Evolutionary conservation across 2,888 invertebrate species (phyloP), one percentile per base, ranked within the genome.

Genomic region (Bimastos eiseni): DNA sequence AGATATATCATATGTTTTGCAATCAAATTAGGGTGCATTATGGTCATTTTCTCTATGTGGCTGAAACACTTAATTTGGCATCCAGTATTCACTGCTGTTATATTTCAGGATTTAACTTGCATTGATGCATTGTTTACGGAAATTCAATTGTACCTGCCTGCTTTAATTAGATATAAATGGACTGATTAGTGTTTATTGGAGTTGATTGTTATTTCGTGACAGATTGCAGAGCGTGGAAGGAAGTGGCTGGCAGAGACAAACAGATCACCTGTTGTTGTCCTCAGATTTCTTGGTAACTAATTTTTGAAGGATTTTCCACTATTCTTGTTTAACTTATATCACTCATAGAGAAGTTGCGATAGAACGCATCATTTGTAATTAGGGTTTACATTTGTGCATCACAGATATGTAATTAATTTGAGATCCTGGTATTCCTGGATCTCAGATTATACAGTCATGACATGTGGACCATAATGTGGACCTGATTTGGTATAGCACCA

Each of bases 241-340:
- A 90, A 86, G 44, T 93, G 93, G 93, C 83, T 92, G 24, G 34
- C 37, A 13, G 89, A 90, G 30, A 36, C 88, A 33, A 83, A 90
- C 41, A 44, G 36, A 19, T 70, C 90, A 24, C 92, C 93, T 11
- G 91, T 92, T 38, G 89, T 92, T 21, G 55, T 93, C 8, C 83
- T 92, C 36, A 88, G 93, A 41, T 93, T 93, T 89, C 90, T 93
- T 33, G 93, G 93, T 93, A 89, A 90, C 5, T 33, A 83, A 84
- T 19, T 84, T 83, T 36, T 30, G 70, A 30, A 11, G 70, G n/a
- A 89, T 89, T 86, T 86, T 34, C 86, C 86, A 24, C 36, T 86
- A 33, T 34, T 86, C 86, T 36, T 33, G 21, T 86, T 86, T 36
- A 6, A 36, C 30, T 30, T 1, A 34, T 6, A 8, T 36, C 3